Percentiles rank a stretch among this genome's conserved stretches.
Evolutionary conservation across 2,888 invertebrate genomes (phyloP).

Genomic region (Eretmocerus hayati): DNA sequence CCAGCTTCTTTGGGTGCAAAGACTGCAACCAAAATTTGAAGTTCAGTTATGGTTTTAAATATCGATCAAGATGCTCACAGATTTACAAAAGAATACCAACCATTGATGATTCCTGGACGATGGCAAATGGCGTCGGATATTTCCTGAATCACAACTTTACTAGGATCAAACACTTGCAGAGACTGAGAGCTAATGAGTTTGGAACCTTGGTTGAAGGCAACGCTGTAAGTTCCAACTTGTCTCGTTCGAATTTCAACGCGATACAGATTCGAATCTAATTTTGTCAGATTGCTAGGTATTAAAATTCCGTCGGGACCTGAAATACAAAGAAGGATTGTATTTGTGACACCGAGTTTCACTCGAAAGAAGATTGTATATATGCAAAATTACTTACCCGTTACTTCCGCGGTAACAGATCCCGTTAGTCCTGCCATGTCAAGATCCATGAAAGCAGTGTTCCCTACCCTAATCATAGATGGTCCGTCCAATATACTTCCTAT

Average conservation of each 20-base stretch:
- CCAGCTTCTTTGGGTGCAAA: conserved; percentile 71
- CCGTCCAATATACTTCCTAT: conserved; percentile 49
- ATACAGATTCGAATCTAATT: conserved; percentile 59
- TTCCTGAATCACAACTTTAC: conserved; percentile 64
- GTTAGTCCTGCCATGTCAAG: conserved; percentile 46
- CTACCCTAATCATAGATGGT: conserved; percentile 41
- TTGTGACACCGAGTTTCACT: too few relatives aligned
- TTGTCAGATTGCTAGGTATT: conserved; percentile 44
- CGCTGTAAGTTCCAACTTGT: conserved; percentile 67
- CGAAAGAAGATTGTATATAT: too few relatives aligned
- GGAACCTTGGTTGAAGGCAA: conserved; percentile 58
- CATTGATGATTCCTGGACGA: conserved; percentile 71
- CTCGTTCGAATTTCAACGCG: conserved; percentile 72
- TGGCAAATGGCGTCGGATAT: conserved; percentile 74
- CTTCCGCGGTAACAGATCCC: conserved; percentile 45
- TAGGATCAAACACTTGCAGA: conserved; percentile 74
- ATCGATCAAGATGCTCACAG: conserved; percentile 16
- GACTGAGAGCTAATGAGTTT: conserved; percentile 52
- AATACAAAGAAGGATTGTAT: too few relatives aligned
- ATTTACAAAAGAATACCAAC: too few relatives aligned
- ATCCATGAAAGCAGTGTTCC: conserved; percentile 43
- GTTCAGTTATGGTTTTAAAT: background rate
- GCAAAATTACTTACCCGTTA: conserved; percentile 50
- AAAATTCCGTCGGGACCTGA: conserved; percentile 51
- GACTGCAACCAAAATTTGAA: conserved; percentile 47